phyloP scores from a whole-genome alignment of 2,113 vertebrate genomes.

The Carlito syrichta region DNA sequence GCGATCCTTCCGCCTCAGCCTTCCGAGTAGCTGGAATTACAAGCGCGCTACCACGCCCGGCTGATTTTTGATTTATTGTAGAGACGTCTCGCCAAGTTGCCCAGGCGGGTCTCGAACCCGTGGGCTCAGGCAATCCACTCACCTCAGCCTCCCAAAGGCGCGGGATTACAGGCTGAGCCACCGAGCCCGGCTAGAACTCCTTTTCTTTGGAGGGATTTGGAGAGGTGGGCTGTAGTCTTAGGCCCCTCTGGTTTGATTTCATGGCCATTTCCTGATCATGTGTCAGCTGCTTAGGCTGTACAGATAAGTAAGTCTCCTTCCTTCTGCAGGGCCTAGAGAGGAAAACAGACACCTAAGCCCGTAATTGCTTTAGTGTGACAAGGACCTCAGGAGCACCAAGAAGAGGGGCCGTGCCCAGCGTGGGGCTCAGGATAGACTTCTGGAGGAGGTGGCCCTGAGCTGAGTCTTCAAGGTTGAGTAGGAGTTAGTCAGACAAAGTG shows the following conservation, averaged over 20 bases:
- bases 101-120: no score
- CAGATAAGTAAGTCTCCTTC: not conserved
- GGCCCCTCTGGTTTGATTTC: not conserved
- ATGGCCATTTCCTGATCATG: not conserved
- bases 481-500: not conserved
- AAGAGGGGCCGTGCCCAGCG: fast-evolving
- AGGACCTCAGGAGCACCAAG: not conserved
- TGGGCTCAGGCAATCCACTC: no score
- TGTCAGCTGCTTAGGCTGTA: not conserved
- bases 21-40: no score
- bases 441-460: not conserved
- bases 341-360: not conserved
- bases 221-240: not conserved
- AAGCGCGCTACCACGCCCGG: no score
- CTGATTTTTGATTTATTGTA: no score
- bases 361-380: not conserved
- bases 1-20: no score
- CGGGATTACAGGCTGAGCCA: no score
- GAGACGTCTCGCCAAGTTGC: no score
- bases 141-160: no score
- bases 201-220: not conserved
- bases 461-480: not conserved
- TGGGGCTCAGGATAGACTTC: not conserved
- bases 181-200: no score
- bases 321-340: not conserved